These are phyloP conservation scores for Halcyon malimbica DNA, from an alignment of 2,113 vertebrate genomes.

Conservation along the genomic window DNA sequence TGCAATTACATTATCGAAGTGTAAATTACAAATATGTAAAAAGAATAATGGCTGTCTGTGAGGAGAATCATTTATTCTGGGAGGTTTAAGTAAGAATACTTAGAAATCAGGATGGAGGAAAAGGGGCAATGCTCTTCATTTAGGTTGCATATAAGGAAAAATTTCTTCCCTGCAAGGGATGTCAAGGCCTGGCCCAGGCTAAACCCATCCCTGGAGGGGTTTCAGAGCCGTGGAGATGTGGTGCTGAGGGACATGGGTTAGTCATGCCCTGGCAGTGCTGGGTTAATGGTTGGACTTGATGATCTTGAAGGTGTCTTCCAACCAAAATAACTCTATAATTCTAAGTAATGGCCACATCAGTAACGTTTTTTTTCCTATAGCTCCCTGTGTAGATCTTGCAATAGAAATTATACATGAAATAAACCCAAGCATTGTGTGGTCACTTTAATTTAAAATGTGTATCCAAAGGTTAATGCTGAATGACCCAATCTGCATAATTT, in stretches of 20 bases:
- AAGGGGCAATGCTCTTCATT: background rate
- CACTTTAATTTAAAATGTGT: background rate
- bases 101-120: background rate
- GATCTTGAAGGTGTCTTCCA: too few species aligned
- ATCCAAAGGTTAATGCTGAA: background rate
- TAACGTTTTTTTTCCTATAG: background rate
- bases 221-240: too few species aligned
- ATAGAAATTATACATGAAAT: background rate
- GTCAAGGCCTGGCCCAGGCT: background rate
- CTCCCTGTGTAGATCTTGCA: background rate
- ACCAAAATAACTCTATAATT: background rate
- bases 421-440: background rate
- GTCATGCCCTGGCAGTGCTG: too few species aligned
- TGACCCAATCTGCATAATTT: background rate
- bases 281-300: too few species aligned
- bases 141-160: background rate
- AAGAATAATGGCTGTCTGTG: background rate
- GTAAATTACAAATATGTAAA: background rate
- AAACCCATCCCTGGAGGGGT: too few species aligned
- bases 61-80: background rate
- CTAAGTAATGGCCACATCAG: background rate
- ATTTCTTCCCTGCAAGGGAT: background rate
- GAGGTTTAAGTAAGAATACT: background rate
- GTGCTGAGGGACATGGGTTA: too few species aligned
- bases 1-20: background rate